Evolutionary conservation across 2,888 invertebrate genomes (phyloP).

Genomic region (Oeneis ivallda): DNA sequence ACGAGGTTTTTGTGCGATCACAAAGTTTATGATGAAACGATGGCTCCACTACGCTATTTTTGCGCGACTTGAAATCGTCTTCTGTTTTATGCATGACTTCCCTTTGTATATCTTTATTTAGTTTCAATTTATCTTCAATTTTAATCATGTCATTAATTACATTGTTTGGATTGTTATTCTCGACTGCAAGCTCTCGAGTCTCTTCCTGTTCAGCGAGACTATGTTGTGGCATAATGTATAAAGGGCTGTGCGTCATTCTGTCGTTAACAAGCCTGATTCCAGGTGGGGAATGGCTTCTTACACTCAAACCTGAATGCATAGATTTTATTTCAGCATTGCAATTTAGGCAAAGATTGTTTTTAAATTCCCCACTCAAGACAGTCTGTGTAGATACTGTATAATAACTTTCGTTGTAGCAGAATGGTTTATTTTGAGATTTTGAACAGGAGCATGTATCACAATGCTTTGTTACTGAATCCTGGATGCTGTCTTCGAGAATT

Average conservation of each 20-base stretch:
- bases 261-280: slow-evolving; percentile 63
- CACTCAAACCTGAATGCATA: slow-evolving; percentile 65
- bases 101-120: slow-evolving; percentile 48
- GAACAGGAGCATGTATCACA: slow-evolving; percentile 91
- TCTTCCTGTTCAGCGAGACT: slow-evolving; percentile 34
- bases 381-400: slow-evolving; percentile 86
- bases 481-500: slow-evolving; percentile 92
- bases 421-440: slow-evolving; percentile 76
- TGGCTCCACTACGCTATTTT: slow-evolving; percentile 66
- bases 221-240: slow-evolving; percentile 64
- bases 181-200: slow-evolving; percentile 38
- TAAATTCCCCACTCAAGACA: slow-evolving; percentile 68
- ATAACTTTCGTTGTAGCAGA: slow-evolving; percentile 78
- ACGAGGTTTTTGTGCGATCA: slow-evolving; percentile 74
- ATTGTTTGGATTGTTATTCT: slow-evolving; percentile 49
- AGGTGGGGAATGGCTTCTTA: slow-evolving; percentile 67
- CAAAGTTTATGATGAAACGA: slow-evolving; percentile 84
- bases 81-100: slow-evolving; percentile 48
- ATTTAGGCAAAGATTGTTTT: slow-evolving; percentile 80
- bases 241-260: slow-evolving; percentile 55
- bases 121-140: slow-evolving; percentile 48
- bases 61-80: slow-evolving; percentile 56
- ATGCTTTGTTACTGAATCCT: slow-evolving; percentile 90
- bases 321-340: slow-evolving; percentile 83
- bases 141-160: slow-evolving; percentile 49